These are phyloP conservation scores for Apodemus agrarius DNA, from an alignment of 2,797 vertebrate species.

Conservation along the genomic window DNA sequence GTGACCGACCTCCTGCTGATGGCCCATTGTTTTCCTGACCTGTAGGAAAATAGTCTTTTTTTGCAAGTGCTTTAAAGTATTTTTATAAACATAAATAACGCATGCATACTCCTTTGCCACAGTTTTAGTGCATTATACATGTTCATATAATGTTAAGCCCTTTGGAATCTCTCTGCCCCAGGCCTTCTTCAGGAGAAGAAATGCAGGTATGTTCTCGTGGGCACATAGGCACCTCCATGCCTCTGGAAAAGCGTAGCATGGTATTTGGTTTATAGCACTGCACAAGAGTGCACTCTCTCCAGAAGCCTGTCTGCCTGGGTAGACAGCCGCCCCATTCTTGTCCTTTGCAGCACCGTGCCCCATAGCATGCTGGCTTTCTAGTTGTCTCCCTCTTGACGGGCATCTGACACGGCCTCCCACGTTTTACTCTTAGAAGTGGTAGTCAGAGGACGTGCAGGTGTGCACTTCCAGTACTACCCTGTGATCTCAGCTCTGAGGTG, in stretches of 20 bases:
- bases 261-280: background rate
- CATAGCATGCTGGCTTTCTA: background rate
- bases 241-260: background rate
- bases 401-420: background rate
- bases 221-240: background rate
- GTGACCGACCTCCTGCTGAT: no score
- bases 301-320: background rate
- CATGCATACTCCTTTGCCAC: background rate
- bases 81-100: slow-evolving; percentile 21
- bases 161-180: background rate
- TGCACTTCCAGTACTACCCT: background rate
- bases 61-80: background rate
- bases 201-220: background rate
- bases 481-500: background rate
- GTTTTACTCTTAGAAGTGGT: background rate
- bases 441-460: background rate
- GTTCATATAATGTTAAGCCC: background rate
- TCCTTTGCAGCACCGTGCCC: background rate
- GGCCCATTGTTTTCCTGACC: background rate
- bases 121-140: background rate
- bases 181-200: background rate
- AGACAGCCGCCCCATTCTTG: background rate
- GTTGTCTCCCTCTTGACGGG: background rate
- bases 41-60: background rate
- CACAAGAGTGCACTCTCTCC: background rate